Percentiles rank a stretch among this genome's conserved stretches.
Conservation (phyloP, 2,797 vertebrate genomes). For the Linurgus olivaceus region DNA sequence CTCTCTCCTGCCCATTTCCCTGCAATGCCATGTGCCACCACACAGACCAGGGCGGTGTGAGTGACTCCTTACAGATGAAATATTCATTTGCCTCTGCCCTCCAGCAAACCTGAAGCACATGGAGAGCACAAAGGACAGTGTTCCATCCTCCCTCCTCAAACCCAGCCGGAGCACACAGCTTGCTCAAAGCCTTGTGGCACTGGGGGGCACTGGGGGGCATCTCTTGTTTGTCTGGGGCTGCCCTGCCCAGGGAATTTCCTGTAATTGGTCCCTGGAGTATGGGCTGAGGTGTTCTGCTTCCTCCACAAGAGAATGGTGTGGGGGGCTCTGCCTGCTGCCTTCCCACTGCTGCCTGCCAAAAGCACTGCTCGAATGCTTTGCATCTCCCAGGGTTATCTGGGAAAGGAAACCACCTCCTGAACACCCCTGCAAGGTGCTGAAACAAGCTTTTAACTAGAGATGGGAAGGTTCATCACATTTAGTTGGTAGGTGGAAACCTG, state of each 20-base stretch:
- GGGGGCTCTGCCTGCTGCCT: not conserved
- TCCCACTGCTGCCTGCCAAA: not conserved
- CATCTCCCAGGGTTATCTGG: not conserved
- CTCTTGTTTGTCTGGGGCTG: not conserved
- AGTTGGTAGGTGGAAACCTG: not conserved
- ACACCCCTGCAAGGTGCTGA: not conserved
- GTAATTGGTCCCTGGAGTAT: not conserved
- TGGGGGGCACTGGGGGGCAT: not conserved
- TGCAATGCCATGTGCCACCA: not conserved
- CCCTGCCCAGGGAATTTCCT: not conserved
- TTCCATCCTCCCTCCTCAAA: not conserved
- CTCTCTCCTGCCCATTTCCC: not conserved
- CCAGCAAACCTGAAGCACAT: not conserved
- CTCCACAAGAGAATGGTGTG: not conserved
- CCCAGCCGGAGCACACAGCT: not conserved
- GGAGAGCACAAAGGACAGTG: not conserved
- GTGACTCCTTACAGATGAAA: not conserved
- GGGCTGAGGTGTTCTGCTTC: not conserved
- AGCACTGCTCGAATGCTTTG: not conserved
- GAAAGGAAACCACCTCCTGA: not conserved
- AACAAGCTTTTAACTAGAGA: not conserved
- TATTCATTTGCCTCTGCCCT: rapidly evolving
- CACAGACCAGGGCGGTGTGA: not conserved
- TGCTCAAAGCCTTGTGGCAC: not conserved
- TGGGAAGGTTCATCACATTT: not conserved